phyloP scores from a whole-genome alignment of 2,797 vertebrate genomes.

The Falco concolor region DNA sequence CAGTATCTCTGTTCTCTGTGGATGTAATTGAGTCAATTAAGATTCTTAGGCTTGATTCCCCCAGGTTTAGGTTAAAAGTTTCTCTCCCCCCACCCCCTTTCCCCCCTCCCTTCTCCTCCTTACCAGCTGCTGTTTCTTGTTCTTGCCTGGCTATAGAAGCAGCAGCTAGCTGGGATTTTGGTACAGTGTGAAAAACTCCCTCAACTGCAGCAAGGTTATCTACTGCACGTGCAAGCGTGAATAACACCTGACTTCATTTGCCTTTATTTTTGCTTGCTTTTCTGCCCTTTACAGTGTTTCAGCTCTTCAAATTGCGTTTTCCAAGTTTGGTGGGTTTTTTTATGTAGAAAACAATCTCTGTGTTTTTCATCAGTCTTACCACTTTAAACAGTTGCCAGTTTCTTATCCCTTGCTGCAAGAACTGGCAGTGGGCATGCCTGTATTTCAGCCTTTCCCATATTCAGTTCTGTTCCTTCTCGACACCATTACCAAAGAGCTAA shows the following conservation, averaged over 20 bases:
- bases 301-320: not conserved
- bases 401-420: not conserved
- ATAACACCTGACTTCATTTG: not conserved
- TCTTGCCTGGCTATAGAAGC: not conserved
- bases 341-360: not conserved
- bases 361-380: not conserved
- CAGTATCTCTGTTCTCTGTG: constrained; percentile 38
- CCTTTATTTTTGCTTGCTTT: not conserved
- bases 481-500: not conserved
- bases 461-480: not conserved
- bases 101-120: rapidly evolving
- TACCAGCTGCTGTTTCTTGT: not conserved
- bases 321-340: not conserved
- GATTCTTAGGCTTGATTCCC: constrained; percentile 8
- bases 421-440: not conserved
- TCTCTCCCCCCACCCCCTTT: not conserved
- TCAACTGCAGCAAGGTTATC: not conserved
- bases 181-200: not conserved
- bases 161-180: not conserved
- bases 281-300: not conserved
- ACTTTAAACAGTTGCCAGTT: not conserved
- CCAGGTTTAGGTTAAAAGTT: constrained; percentile 8
- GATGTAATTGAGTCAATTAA: constrained; percentile 64
- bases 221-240: not conserved
- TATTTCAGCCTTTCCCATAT: not conserved